A percentile compares a stretch with the other conserved stretches of the same genome.
phyloP scores from a whole-genome alignment of 2,797 vertebrate species.

The Agapornis canus region DNA sequence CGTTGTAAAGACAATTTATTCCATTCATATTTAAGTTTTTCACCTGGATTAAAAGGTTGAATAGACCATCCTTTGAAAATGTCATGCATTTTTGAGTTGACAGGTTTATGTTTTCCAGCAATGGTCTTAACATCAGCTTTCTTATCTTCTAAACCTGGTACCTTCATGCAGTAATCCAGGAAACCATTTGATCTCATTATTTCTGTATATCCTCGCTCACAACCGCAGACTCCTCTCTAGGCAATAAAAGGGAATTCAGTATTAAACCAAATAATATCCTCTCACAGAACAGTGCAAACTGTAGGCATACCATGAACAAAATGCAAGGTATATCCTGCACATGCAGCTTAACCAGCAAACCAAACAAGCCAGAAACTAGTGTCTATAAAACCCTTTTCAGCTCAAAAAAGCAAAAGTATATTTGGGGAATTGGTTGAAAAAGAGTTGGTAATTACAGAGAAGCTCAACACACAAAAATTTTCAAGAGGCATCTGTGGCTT shows the following conservation, averaged over 20 bases:
- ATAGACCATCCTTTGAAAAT: constrained; percentile 95
- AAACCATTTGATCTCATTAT: constrained; percentile 94
- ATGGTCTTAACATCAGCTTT: constrained; percentile 96
- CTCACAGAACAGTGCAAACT: neutral
- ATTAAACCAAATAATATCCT: neutral
- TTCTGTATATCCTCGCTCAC: constrained; percentile 93
- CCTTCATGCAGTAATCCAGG: constrained; percentile 96
- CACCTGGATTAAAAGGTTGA: constrained; percentile 94
- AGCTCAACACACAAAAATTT: neutral
- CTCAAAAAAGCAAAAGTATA: neutral
- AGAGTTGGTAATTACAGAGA: neutral
- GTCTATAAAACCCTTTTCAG: neutral
- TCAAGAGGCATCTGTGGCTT: neutral
- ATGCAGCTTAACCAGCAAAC: neutral
- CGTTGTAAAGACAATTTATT: constrained; percentile 27
- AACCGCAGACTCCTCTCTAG: constrained; percentile 93
- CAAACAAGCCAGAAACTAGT: neutral
- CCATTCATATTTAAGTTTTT: constrained; percentile 58
- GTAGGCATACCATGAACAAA: neutral
- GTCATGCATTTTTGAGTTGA: constrained; percentile 90
- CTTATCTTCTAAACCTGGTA: constrained; percentile 90
- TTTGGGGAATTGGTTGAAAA: neutral
- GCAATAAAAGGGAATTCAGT: constrained; percentile 26
- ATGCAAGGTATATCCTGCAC: neutral
- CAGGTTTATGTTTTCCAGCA: constrained; percentile 88